phyloP scores from a whole-genome alignment of 2,113 vertebrate species.

The Grammomys surdaster region DNA sequence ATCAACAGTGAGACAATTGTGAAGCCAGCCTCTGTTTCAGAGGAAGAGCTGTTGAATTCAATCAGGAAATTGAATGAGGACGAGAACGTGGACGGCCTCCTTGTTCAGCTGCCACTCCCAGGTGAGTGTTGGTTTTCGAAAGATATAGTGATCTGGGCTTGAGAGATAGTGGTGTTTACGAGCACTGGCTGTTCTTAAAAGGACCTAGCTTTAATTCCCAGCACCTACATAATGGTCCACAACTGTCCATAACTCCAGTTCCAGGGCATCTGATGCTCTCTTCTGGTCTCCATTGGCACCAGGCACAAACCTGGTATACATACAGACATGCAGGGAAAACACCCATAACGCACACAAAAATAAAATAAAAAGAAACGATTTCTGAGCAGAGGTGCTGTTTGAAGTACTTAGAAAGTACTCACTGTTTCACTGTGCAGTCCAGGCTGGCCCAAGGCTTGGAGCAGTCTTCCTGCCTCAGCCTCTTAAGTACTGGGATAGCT shows the following conservation, averaged over 20 bases:
- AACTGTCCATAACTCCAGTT: background rate
- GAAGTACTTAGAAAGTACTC: too few relatives aligned
- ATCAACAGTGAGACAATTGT: constrained; percentile 97
- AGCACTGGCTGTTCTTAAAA: background rate
- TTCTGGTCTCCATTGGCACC: background rate
- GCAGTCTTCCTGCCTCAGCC: background rate
- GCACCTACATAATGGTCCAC: background rate
- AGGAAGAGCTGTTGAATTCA: constrained; percentile 94
- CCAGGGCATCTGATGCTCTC: background rate
- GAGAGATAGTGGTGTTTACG: background rate
- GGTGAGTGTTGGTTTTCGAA: constrained; percentile 84
- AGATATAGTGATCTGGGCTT: background rate
- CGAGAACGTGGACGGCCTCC: constrained; percentile 92
- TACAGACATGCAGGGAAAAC: background rate
- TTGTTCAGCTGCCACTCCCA: constrained; percentile 97
- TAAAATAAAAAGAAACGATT: background rate
- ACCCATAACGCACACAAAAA: background rate
- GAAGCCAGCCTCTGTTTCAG: constrained; percentile 91
- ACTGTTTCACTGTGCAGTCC: background rate
- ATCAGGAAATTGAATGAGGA: constrained; percentile 94
- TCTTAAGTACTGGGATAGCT: background rate
- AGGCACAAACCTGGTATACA: background rate
- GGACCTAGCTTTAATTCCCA: background rate
- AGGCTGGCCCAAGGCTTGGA: background rate
- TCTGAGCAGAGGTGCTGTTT: background rate